Conservation (phyloP, 35 echinoderm and acorn worm genomes). For the Anneissia japonica region DNA sequence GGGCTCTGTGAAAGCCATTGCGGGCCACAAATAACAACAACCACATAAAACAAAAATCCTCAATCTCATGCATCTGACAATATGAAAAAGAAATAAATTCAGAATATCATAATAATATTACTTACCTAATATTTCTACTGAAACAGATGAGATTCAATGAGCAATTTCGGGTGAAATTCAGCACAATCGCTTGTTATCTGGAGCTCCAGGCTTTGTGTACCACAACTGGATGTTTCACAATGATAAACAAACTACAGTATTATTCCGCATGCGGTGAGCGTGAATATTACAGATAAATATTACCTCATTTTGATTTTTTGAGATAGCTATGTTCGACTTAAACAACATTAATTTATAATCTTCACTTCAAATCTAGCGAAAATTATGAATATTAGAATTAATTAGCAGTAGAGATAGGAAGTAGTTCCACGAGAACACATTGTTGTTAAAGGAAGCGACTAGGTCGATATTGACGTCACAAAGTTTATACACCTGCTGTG, state of each 20-base stretch:
- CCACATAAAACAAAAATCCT: neutral
- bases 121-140: neutral
- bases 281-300: neutral
- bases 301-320: neutral
- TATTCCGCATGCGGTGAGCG: neutral
- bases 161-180: neutral
- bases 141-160: neutral
- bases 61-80: neutral
- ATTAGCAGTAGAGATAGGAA: neutral
- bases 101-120: neutral
- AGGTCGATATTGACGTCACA: neutral
- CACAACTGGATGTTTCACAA: neutral
- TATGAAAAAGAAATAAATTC: neutral
- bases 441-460: neutral
- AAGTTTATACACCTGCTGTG: neutral
- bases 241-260: neutral
- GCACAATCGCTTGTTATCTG: neutral
- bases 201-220: neutral
- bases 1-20: neutral
- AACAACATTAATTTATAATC: neutral
- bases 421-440: neutral
- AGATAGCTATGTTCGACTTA: neutral
- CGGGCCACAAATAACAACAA: conserved; percentile 1
- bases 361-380: neutral
- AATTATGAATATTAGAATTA: neutral